Base-by-base conservation (phyloP, 2,113 vertebrate genomes). In the Hirundichthys speculiger region DNA sequence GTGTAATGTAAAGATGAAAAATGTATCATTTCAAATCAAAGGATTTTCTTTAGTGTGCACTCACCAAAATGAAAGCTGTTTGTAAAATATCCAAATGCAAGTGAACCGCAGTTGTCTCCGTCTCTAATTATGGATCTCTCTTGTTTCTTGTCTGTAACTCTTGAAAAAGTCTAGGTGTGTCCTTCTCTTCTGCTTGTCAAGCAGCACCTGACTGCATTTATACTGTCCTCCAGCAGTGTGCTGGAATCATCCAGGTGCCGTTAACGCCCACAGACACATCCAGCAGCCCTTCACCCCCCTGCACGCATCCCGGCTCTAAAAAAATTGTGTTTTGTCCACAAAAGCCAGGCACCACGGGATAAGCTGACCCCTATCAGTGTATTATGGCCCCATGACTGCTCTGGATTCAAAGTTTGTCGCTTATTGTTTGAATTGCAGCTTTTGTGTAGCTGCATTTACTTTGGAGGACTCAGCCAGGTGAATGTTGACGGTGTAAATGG, bases 241-340 rank as follows among this genome's bases (percentile, higher is more conserved):
- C 56, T 52, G n/a, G 19, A 75, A 68, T 64, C 68, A 60, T 19
- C 34, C 84, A 87, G 73, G 79, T 87, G 72, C 77, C 73, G 87
- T 86, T 87, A 70, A 86, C 86, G 61, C 86, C 86, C 84, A 87
- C 81, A 85, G 64, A 75, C 2, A 73, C 72, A 73, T 68, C 25
- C 57, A 59, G 20, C 25, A 42, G 15, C 24, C 69, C 10, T 19
- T 45, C 67, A 46, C 20, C 65, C 46, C 62, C 40, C 15, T 39
- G 41, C 39, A 19, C 27, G 57, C 4, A 46, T 38, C 40, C 21
- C 13, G 0, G 46, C 54, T 71, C 48, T 21, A 55, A 69, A n/a
- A 30, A 63, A 24, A 14, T 5, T 73, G 13, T 50, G 82, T 90
- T 90, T 86, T 87, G 77, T 69, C 82, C 75, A 87, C 80, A 83